Percentiles rank a stretch among this genome's conserved stretches.
phyloP scores from a whole-genome alignment of 2,113 vertebrate species.

The Romanogobio albipinnatus region DNA sequence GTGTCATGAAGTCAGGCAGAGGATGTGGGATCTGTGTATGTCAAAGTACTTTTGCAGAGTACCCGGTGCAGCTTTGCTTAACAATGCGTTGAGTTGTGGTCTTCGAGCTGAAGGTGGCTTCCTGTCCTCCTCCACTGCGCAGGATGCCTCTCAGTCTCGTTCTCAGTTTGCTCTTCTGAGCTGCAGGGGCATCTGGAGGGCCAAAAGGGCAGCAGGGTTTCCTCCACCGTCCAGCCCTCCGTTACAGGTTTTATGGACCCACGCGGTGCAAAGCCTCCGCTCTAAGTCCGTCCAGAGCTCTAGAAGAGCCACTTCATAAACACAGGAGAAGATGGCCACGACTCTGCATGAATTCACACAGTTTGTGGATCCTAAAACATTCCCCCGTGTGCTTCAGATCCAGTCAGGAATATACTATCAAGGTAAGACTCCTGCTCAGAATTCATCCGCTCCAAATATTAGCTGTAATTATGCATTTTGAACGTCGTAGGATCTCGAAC shows the following conservation, averaged over 20 bases:
- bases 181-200: background rate
- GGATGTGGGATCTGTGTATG: conserved; percentile 25
- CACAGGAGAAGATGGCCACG: conserved; percentile 69
- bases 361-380: conserved; percentile 75
- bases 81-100: conserved; percentile 42
- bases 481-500: background rate
- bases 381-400: conserved; percentile 85
- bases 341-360: conserved; percentile 79
- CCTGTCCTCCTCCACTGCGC: conserved; percentile 43
- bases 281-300: background rate
- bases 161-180: background rate
- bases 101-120: conserved; percentile 39
- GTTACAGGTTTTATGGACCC: background rate
- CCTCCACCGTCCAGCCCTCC: background rate
- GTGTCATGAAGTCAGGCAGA: background rate
- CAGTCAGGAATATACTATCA: conserved; percentile 84
- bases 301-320: background rate
- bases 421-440: conserved; percentile 70
- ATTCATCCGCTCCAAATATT: background rate
- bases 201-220: conserved; percentile 10
- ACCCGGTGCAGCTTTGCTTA: background rate
- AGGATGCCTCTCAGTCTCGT: conserved; percentile 17
- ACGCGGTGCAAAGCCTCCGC: background rate
- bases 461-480: background rate
- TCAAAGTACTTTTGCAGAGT: background rate